Evolutionary conservation across 2,113 vertebrate genomes (phyloP), one percentile per base, ranked within the genome.

Genomic region (Narcine bancroftii): DNA sequence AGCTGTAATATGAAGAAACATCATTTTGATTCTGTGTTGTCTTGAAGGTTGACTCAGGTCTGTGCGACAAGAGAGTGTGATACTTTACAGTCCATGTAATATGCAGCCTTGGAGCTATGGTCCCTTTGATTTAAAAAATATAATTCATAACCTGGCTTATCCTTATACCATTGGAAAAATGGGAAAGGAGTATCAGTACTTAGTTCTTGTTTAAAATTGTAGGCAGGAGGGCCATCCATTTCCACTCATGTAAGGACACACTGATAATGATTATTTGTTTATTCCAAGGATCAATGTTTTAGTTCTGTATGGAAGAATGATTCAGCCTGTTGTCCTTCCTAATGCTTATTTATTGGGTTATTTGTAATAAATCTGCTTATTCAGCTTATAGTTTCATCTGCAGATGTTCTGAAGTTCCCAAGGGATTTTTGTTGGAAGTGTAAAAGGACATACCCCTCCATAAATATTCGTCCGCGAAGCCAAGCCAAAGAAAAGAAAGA

Each of bases 301-400:
- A 47, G 1, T 50, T 79, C 24, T 29, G 19, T 75, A 39, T 42
- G 39, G 39, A 6, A 42, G 36, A 21, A 17, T 39, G 42, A 76
- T 77, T 60, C 75, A 45, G 19, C 19, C 21, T 39, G 5, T 77
- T 19, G 17, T 42, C 21, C 42, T 77, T 45, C 4, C 42, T 45
- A 45, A 19, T 77, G 39, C 6, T 26, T 24, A 77, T 39, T 77
- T 76, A 42, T 17, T 6, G 9, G 2, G 33, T 73, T 73, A 36
- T 73, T 75, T 29, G n/a, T 75, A 75, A 75, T 75, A n/a, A 39
- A 75, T 75, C n/a, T 75, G 72, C 72, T 75, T 77, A 36, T 77
- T 77, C 7, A 77, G 75, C 42, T 77, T 77, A 77, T 24, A 19
- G 19, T 21, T 36, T 45, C 19, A 77, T 19, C 39, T 77, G 19